phyloP scores from a whole-genome alignment of 2,888 invertebrate genomes.

The Caenorhabditis virilis region DNA sequence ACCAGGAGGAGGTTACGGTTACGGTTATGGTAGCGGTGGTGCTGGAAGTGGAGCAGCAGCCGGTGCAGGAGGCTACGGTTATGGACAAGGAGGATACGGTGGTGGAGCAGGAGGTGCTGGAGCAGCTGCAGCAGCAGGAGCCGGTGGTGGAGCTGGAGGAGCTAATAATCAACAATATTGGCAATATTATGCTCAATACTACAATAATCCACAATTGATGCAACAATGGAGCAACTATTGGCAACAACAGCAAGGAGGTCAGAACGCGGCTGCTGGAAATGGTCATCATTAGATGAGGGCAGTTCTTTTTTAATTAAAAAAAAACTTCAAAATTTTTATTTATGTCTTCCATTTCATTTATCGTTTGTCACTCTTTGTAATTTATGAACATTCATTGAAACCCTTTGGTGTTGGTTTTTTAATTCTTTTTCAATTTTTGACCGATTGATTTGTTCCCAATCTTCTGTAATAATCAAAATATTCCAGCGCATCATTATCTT shows the following conservation, averaged over 20 bases:
- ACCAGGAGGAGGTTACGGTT: constrained; percentile 31
- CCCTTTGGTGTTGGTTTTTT: too few species aligned
- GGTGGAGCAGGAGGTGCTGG: constrained; percentile 5
- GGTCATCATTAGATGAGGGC: background rate
- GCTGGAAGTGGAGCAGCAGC: constrained; percentile 5
- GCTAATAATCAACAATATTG: constrained; percentile 55
- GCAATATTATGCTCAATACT: constrained; percentile 61
- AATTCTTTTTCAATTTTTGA: too few species aligned
- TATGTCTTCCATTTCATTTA: constrained; percentile 23
- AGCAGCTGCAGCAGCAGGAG: constrained; percentile 5
- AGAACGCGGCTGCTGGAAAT: constrained; percentile 1
- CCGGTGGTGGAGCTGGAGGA: constrained; percentile 9
- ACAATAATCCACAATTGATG: constrained; percentile 58
- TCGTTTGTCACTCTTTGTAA: background rate
- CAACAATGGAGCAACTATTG: constrained; percentile 52
- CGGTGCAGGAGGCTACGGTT: background rate
- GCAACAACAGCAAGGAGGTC: constrained; percentile 21
- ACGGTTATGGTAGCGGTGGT: constrained; percentile 28
- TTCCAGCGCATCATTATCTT: too few species aligned
- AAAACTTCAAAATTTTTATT: too few species aligned
- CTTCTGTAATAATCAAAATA: too few species aligned
- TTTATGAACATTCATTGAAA: too few species aligned
- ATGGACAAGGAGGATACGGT: constrained; percentile 16
- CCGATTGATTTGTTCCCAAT: too few species aligned
- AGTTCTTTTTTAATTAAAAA: too few species aligned